Percentiles rank a stretch among this genome's conserved stretches.
These are phyloP conservation scores for Zonotrichia leucophrys DNA, from an alignment of 2,113 vertebrate species.

Conservation along the genomic window DNA sequence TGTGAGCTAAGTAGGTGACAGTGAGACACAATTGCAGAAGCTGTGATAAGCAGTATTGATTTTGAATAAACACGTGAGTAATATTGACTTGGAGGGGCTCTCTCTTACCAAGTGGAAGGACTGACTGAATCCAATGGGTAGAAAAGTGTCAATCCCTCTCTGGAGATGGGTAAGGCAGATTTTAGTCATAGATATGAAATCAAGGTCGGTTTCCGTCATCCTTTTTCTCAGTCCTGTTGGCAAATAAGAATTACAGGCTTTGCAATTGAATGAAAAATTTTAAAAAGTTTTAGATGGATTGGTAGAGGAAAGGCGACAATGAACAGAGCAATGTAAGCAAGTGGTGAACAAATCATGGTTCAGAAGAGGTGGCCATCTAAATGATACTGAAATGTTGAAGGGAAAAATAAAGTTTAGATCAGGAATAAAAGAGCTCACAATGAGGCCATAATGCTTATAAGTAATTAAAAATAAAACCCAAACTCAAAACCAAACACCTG, in stretches of 20 bases:
- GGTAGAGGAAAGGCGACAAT: neutral
- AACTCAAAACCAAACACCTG: neutral
- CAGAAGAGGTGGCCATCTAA: neutral
- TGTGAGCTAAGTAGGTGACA: slow-evolving; percentile 41
- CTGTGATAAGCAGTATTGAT: slow-evolving; percentile 52
- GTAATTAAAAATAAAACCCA: neutral
- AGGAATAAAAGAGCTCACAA: neutral
- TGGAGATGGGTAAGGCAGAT: neutral
- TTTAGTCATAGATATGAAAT: neutral
- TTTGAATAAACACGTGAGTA: slow-evolving; percentile 17
- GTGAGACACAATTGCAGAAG: slow-evolving; percentile 29
- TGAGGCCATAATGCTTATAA: neutral
- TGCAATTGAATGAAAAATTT: neutral
- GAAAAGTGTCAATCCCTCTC: neutral
- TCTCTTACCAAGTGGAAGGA: neutral
- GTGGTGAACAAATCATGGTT: neutral
- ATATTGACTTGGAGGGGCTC: slow-evolving; percentile 23
- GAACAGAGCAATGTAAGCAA: neutral
- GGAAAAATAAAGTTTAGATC: neutral
- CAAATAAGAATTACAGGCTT: neutral
- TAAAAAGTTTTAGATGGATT: neutral
- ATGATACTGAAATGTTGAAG: neutral
- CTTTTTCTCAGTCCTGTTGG: neutral
- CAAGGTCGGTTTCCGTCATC: neutral
- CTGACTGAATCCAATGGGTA: neutral